A percentile compares a stretch with the other conserved stretches of the same genome.
Conservation (phyloP, 2,113 vertebrate genomes). For the Leuciscus idus region DNA sequence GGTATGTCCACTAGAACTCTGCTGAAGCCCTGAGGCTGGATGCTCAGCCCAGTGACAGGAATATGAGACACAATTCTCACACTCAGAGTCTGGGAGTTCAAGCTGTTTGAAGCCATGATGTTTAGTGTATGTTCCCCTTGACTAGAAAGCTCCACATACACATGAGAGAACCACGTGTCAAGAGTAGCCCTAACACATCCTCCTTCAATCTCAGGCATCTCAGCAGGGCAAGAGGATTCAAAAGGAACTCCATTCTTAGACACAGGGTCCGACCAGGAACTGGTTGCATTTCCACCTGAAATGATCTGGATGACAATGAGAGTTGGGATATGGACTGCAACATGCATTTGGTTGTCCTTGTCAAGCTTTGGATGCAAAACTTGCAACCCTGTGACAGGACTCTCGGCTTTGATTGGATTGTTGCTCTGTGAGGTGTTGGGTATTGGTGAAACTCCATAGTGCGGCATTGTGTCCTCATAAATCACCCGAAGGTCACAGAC, state of each 20-base stretch:
- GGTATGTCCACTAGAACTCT: conserved; percentile 70
- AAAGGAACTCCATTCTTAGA: conserved; percentile 67
- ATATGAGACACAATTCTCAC: conserved; percentile 69
- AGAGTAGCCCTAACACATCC: conserved; percentile 60
- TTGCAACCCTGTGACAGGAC: conserved; percentile 58
- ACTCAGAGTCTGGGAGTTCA: conserved; percentile 65
- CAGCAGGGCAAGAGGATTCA: conserved; percentile 67
- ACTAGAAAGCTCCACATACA: conserved; percentile 57
- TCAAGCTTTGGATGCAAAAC: conserved; percentile 69
- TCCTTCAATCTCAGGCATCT: conserved; percentile 46
- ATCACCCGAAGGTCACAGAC: conserved; percentile 76
- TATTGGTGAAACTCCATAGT: conserved; percentile 42
- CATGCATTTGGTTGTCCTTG: conserved; percentile 66
- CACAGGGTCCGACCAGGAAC: conserved; percentile 74
- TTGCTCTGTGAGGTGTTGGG: conserved; percentile 52
- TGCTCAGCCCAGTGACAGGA: conserved; percentile 70
- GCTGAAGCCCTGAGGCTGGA: conserved; percentile 66
- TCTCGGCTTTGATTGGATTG: neutral
- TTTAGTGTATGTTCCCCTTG: conserved; percentile 63
- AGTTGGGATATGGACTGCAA: conserved; percentile 61
- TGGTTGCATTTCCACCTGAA: conserved; percentile 65
- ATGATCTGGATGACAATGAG: conserved; percentile 69
- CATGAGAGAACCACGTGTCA: conserved; percentile 73
- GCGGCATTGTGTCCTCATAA: conserved; percentile 65
- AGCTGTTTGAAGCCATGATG: conserved; percentile 64